These are phyloP conservation scores for Silvanus unidentatus DNA, from an alignment of 2,888 invertebrate genomes.

Conservation along the genomic window DNA sequence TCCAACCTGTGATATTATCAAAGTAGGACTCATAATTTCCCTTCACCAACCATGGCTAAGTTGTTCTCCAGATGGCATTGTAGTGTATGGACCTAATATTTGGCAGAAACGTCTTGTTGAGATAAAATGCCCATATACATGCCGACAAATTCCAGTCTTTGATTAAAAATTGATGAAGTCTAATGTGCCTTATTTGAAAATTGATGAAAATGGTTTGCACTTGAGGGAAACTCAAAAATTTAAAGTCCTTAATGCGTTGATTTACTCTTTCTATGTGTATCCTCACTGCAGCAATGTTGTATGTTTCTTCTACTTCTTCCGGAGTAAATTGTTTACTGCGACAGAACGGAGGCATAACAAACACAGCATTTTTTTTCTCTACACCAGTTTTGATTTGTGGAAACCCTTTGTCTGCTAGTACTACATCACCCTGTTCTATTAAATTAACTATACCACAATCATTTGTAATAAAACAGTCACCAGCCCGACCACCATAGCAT, in stretches of 20 bases:
- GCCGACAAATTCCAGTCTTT: constrained; percentile 4
- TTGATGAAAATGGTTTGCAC: constrained; percentile 15
- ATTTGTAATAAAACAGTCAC: constrained; percentile 5
- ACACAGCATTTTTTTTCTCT: no score
- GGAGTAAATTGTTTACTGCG: constrained; percentile 2
- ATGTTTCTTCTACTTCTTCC: constrained; percentile 7
- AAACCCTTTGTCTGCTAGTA: constrained; percentile 7
- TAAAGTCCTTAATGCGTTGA: constrained; percentile 8
- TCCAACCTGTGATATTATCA: constrained; percentile 12
- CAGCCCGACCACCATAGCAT: constrained; percentile 6
- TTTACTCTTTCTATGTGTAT: constrained; percentile 11
- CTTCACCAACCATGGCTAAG: constrained; percentile 19
- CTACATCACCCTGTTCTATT: constrained; percentile 7
- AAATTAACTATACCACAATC: constrained; percentile 4
- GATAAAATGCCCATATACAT: constrained; percentile 19
- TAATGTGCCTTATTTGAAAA: constrained; percentile 14
- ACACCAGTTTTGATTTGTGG: constrained; percentile 5
- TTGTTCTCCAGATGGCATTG: constrained; percentile 20
- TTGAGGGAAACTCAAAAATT: constrained; percentile 11
- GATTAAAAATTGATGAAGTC: not conserved
- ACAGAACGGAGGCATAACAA: constrained; percentile 9
- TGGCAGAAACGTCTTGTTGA: constrained; percentile 21
- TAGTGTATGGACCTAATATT: constrained; percentile 15
- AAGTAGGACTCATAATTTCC: constrained; percentile 19
- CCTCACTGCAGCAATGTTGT: constrained; percentile 5